These are phyloP conservation scores for Osmerus mordax DNA, from an alignment of 2,113 vertebrate species.

Conservation along the genomic window DNA sequence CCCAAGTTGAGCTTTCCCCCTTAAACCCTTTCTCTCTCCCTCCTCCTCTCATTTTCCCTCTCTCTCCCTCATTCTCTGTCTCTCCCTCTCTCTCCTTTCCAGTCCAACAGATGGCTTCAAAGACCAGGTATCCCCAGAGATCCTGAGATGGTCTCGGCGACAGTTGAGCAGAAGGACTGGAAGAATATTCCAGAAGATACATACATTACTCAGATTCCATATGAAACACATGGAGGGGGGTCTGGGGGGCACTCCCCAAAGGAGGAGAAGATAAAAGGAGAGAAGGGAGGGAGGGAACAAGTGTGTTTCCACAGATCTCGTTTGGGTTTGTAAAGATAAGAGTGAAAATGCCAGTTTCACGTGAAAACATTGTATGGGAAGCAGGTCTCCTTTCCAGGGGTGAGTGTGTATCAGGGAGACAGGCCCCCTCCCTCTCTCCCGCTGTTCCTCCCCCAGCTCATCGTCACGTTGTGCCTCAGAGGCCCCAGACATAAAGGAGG, in stretches of 20 bases:
- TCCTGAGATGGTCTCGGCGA: slow-evolving; percentile 19
- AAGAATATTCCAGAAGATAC: slow-evolving; percentile 20
- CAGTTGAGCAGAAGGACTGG: slow-evolving; percentile 21
- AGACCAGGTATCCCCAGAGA: slow-evolving; percentile 47
- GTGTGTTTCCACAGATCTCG: slow-evolving; percentile 35
- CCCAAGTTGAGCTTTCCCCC: background rate
- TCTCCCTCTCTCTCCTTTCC: background rate
- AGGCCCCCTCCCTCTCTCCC: slow-evolving; percentile 10
- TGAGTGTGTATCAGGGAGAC: slow-evolving; percentile 43
- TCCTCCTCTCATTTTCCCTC: slow-evolving; percentile 1
- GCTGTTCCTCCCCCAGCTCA: slow-evolving; percentile 23
- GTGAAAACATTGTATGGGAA: slow-evolving; percentile 34
- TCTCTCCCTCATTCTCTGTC: slow-evolving; percentile 3
- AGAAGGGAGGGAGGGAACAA: slow-evolving; percentile 39
- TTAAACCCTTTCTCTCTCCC: background rate
- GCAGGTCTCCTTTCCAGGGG: slow-evolving; percentile 37
- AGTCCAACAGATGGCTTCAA: slow-evolving; percentile 60
- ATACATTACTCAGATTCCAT: slow-evolving; percentile 44
- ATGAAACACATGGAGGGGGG: slow-evolving; percentile 29
- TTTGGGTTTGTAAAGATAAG: slow-evolving; percentile 40
- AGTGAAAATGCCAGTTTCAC: slow-evolving; percentile 33
- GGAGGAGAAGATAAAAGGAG: slow-evolving; percentile 1
- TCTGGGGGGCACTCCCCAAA: background rate
- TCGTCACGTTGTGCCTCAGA: slow-evolving; percentile 54
- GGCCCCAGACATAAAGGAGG: slow-evolving; percentile 48